A percentile compares a stretch with the other conserved stretches of the same genome.
Conservation (phyloP, 2,113 vertebrate genomes). For the Proteles cristata region DNA sequence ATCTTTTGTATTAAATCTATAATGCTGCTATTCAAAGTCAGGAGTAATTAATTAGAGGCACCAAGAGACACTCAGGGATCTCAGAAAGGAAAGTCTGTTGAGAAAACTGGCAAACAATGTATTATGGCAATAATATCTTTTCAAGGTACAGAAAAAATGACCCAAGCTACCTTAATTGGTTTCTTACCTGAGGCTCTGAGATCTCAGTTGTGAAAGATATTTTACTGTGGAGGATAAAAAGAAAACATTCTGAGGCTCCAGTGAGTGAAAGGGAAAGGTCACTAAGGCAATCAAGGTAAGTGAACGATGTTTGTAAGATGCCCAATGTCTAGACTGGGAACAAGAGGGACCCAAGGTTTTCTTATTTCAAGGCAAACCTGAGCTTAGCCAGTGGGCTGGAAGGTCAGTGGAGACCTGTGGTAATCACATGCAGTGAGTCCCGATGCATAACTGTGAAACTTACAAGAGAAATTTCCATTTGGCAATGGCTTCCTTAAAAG, state of each 20-base stretch:
- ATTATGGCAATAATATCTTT: constrained; percentile 51
- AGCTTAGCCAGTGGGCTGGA: constrained; percentile 35
- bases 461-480: not conserved
- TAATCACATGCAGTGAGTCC: constrained; percentile 46
- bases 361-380: constrained; percentile 35
- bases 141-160: not conserved
- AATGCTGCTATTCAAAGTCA: not conserved
- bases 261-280: constrained; percentile 48
- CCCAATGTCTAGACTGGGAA: not conserved
- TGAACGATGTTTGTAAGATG: constrained; percentile 14
- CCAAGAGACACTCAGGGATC: not conserved
- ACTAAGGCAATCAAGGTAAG: constrained; percentile 49
- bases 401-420: not conserved
- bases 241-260: constrained; percentile 29
- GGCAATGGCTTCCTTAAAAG: not conserved
- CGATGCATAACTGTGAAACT: not conserved
- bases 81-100: constrained; percentile 39
- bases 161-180: not conserved
- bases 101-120: constrained; percentile 20
- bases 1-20: not conserved
- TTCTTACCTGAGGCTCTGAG: constrained; percentile 51
- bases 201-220: constrained; percentile 55
- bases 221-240: constrained; percentile 54
- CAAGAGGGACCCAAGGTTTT: constrained; percentile 35
- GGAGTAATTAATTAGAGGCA: constrained; percentile 6